A percentile compares a stretch with the other conserved stretches of the same genome.
Evolutionary conservation across 2,888 invertebrate species (phyloP).

Genomic region (Reticulitermes lucifugus): DNA sequence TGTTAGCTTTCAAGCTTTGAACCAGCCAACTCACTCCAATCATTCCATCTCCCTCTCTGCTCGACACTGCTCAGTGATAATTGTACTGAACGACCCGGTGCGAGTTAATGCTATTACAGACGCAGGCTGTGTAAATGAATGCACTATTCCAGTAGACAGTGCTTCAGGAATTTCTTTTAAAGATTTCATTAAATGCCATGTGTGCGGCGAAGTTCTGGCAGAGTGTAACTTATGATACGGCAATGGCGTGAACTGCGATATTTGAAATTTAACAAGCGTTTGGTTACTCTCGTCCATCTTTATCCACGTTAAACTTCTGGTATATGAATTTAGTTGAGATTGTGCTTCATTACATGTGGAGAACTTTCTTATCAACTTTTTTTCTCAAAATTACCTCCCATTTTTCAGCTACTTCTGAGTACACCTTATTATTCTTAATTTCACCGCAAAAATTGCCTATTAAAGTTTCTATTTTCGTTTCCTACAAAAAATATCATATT

Average conservation of each 20-base stretch:
- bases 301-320: too few relatives aligned
- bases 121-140: slow-evolving; percentile 8
- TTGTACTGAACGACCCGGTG: slow-evolving; percentile 7
- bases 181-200: neutral
- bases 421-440: too few relatives aligned
- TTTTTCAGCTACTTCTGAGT: too few relatives aligned
- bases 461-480: too few relatives aligned
- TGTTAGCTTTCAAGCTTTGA: slow-evolving; percentile 19
- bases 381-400: too few relatives aligned
- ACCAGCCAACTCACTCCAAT: neutral
- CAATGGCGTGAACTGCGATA: neutral
- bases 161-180: slow-evolving; percentile 28
- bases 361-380: too few relatives aligned
- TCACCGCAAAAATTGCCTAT: too few relatives aligned
- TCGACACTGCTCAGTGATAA: neutral
- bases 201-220: neutral
- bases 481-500: too few relatives aligned
- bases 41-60: neutral
- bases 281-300: too few relatives aligned
- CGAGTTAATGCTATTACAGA: slow-evolving; percentile 13
- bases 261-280: neutral
- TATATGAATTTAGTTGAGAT: too few relatives aligned
- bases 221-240: neutral
- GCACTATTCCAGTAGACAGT: slow-evolving; percentile 1
- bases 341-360: too few relatives aligned